These are phyloP conservation scores for Trichogramma evanescens DNA, from an alignment of 2,888 invertebrate species.

Conservation along the genomic window DNA sequence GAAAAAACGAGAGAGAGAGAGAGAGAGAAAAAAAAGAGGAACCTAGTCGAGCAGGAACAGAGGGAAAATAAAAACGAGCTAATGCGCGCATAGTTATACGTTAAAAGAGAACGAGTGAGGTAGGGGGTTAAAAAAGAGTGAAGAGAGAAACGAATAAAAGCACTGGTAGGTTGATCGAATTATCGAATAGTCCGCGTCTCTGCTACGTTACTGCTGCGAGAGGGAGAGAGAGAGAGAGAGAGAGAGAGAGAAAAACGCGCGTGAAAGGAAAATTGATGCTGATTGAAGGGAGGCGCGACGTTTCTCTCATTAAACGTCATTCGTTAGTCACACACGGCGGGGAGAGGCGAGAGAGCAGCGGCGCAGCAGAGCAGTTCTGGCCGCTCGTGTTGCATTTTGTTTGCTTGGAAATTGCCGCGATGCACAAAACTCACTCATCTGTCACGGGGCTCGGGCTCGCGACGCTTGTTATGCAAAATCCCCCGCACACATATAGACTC, in stretches of 20 bases:
- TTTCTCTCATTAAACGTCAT: constrained; percentile 23
- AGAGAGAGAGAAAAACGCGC: background rate
- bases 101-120: background rate
- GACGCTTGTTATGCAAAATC: too few relatives aligned
- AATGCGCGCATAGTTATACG: background rate
- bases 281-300: constrained; percentile 23
- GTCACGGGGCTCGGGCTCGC: background rate
- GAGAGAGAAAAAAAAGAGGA: background rate
- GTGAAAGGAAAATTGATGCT: constrained; percentile 19
- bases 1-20: constrained; percentile 10
- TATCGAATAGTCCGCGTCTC: constrained; percentile 7
- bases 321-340: constrained; percentile 17
- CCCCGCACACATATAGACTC: too few relatives aligned
- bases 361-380: background rate
- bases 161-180: constrained; percentile 21
- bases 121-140: constrained; percentile 1
- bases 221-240: background rate
- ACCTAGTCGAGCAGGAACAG: background rate
- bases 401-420: constrained; percentile 19
- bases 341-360: background rate
- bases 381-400: constrained; percentile 9
- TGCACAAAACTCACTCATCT: constrained; percentile 16
- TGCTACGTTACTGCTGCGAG: background rate
- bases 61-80: too few relatives aligned
- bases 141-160: constrained; percentile 1